Evolutionary conservation across 2,113 vertebrate genomes (phyloP).

Genomic region (Agelaius phoeniceus): DNA sequence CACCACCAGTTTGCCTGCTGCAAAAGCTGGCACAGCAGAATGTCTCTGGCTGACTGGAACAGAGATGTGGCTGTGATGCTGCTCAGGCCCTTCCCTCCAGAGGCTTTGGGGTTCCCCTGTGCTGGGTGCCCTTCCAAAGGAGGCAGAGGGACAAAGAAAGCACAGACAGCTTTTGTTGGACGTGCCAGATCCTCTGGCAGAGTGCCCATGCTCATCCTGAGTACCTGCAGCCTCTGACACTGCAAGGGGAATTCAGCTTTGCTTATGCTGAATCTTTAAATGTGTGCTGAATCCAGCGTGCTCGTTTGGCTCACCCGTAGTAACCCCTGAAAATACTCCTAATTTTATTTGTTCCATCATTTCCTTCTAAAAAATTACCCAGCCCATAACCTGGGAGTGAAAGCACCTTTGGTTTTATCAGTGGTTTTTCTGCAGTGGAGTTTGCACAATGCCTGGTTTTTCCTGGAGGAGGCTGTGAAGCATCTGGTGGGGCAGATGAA

Average conservation of each 20-base stretch:
- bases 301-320: fast-evolving
- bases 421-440: background rate
- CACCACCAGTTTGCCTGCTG: background rate
- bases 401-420: background rate
- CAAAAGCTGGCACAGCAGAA: background rate
- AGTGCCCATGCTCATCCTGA: background rate
- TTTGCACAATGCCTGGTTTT: background rate
- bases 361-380: background rate
- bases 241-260: background rate
- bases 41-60: background rate
- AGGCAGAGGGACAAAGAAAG: background rate
- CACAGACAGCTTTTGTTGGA: background rate
- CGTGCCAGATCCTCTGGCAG: background rate
- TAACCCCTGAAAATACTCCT: background rate
- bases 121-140: background rate
- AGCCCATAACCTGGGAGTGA: background rate
- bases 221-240: background rate
- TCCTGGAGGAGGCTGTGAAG: background rate
- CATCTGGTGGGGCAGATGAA: background rate
- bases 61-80: background rate
- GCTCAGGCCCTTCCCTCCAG: background rate
- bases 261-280: background rate
- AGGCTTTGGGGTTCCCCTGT: background rate
- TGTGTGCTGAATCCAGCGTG: background rate
- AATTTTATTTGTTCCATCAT: background rate